These are phyloP conservation scores for Caenorhabditis sp. DNA, from an alignment of 2,888 invertebrate genomes.

Conservation along the genomic window DNA sequence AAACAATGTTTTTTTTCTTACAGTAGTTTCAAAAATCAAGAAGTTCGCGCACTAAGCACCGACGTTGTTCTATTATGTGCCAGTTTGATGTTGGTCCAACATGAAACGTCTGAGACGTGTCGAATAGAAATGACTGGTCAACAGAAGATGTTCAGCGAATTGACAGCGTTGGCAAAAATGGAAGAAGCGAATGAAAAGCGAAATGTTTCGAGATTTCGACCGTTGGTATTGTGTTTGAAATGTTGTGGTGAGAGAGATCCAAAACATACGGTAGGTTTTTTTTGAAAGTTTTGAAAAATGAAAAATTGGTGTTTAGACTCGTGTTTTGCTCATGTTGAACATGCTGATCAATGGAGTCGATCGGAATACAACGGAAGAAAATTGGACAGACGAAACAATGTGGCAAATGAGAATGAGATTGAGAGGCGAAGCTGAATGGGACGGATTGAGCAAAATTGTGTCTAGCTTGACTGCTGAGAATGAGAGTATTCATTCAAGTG, in stretches of 20 bases:
- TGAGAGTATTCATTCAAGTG: slow-evolving; percentile 15
- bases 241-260: slow-evolving; percentile 31
- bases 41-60: slow-evolving; percentile 23
- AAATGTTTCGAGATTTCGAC: slow-evolving; percentile 36
- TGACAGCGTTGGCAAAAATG: slow-evolving; percentile 18
- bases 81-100: slow-evolving; percentile 31
- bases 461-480: background rate
- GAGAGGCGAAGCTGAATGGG: slow-evolving; percentile 39
- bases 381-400: slow-evolving; percentile 45
- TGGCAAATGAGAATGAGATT: slow-evolving; percentile 52
- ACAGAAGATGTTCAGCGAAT: slow-evolving; percentile 43
- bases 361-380: slow-evolving; percentile 72
- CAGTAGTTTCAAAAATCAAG: slow-evolving; percentile 15
- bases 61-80: slow-evolving; percentile 28
- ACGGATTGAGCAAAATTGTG: slow-evolving; percentile 19
- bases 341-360: slow-evolving; percentile 74
- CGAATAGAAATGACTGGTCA: slow-evolving; percentile 45
- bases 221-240: slow-evolving; percentile 36
- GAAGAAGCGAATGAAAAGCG: slow-evolving; percentile 3
- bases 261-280: background rate
- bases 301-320: slow-evolving; percentile 9
- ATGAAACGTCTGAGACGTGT: slow-evolving; percentile 17
- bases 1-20: too few relatives aligned
- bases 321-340: slow-evolving; percentile 41
- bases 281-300: too few relatives aligned